A percentile compares a stretch with the other conserved stretches of the same genome.
Evolutionary conservation across 2,797 vertebrate species (phyloP).

Genomic region (Epinephelus awoara): DNA sequence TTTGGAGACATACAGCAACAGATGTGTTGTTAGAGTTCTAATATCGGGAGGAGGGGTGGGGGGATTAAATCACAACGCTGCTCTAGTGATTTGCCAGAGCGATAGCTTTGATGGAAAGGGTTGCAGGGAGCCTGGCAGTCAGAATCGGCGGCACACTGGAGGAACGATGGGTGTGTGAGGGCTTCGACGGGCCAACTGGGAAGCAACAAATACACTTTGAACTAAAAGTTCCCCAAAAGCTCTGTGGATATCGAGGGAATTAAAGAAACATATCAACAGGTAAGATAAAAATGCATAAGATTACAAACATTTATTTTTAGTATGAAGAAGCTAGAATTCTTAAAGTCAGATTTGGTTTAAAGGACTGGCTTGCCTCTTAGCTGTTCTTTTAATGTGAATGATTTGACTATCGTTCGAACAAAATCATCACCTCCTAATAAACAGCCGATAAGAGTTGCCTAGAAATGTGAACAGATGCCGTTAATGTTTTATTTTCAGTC

Average conservation of each 20-base stretch:
- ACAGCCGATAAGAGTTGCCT: neutral
- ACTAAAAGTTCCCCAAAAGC: slow-evolving; percentile 13
- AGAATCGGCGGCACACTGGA: slow-evolving; percentile 47
- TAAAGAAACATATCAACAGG: slow-evolving; percentile 54
- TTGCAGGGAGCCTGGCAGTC: slow-evolving; percentile 75
- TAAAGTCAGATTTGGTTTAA: neutral
- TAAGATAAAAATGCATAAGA: slow-evolving; percentile 54
- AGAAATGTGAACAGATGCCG: neutral
- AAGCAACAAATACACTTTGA: slow-evolving; percentile 67
- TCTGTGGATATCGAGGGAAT: slow-evolving; percentile 21
- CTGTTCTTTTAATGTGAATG: neutral
- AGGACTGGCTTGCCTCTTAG: neutral
- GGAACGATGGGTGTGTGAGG: slow-evolving; percentile 58
- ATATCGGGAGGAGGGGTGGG: slow-evolving; percentile 65
- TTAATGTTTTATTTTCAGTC: neutral
- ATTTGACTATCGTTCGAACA: neutral
- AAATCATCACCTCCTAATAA: neutral
- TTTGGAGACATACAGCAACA: slow-evolving; percentile 70
- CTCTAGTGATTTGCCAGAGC: slow-evolving; percentile 84
- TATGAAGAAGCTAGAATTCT: neutral
- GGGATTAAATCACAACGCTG: slow-evolving; percentile 81
- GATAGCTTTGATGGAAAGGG: slow-evolving; percentile 77
- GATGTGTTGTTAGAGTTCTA: slow-evolving; percentile 79
- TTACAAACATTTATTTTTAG: slow-evolving; percentile 14
- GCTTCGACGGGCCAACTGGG: slow-evolving; percentile 48